Base-by-base conservation (phyloP, 2,888 invertebrate species). In the Andrena trimmerana region DNA sequence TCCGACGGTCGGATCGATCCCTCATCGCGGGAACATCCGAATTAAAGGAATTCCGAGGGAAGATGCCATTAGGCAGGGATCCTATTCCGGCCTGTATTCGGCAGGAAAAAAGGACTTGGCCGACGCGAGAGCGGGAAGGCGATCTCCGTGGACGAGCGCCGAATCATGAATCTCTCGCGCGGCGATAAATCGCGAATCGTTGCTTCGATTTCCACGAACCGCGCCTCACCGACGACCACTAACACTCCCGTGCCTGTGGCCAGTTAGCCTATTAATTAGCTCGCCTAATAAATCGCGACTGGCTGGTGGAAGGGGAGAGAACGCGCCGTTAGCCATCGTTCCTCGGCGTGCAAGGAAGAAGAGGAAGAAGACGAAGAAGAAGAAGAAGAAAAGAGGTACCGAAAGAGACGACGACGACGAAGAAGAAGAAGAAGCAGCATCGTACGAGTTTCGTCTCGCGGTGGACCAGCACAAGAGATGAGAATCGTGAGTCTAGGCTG, bases 201-300 rank as follows among this genome's bases (percentile, higher is more conserved):
- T 83, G 73, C 78, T 83, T 84, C 85, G 88, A 92, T 91, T 90
- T 89, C 87, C 87, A 76, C 88, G 88, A 91, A 91, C 50, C 82
- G 29, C 77, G 63, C 20, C 59, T 48, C 84, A 67, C 71, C 50
- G 42, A 65, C 63, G 66, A 6, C 42, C 67, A 68, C 78, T 33
- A 50, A 66, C 68, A 72, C 60, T 3, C 59, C 62, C 48, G 36
- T 42, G 76, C 75, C 78, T 84, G 85, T 86, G 81, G 72, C 84
- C 81, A 83, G 86, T 76, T 88, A 85, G 90, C 89, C 92, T 92
- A 92, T 93, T 92, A 93, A 92, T 93, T 92, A 92, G 90, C 90
- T 91, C 86, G 84, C 85, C 88, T 92, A 91, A 93, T 92, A 92
- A 92, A 93, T 92, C 89, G 86, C 82, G 84, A 81, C 76, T 83